Conservation (phyloP, 2,113 vertebrate species). For the Sciurus niger region DNA sequence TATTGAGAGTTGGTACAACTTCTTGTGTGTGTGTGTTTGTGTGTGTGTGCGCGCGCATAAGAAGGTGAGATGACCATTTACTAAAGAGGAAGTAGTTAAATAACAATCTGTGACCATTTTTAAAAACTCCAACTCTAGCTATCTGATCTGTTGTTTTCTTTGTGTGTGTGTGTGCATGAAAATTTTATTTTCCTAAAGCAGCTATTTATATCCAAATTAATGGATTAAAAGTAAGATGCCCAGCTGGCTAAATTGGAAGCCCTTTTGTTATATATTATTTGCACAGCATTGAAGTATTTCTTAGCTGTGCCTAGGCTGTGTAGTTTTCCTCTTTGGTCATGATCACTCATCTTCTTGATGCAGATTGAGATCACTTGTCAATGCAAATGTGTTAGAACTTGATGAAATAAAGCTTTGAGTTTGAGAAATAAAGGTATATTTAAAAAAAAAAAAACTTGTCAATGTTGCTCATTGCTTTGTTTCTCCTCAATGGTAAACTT, state of each 20-base stretch:
- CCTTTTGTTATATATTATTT: neutral
- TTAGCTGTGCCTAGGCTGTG: neutral
- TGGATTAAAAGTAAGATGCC: constrained; percentile 42
- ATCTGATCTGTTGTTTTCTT: neutral
- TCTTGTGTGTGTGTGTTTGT: neutral
- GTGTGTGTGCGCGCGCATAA: constrained; percentile 44
- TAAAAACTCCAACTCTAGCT: neutral
- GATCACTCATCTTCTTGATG: constrained; percentile 71
- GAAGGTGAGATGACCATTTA: constrained; percentile 64
- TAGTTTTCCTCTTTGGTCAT: constrained; percentile 65
- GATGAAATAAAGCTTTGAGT: constrained; percentile 82
- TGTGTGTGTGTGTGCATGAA: neutral
- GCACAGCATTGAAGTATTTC: neutral
- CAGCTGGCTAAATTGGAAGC: constrained; percentile 53
- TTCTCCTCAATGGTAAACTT: neutral
- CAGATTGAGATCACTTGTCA: constrained; percentile 75
- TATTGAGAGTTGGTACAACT: constrained; percentile 59
- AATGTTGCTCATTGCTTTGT: neutral
- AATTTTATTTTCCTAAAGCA: constrained; percentile 54
- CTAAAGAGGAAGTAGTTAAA: constrained; percentile 70
- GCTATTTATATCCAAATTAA: constrained; percentile 70
- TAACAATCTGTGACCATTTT: constrained; percentile 24
- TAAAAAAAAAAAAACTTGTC: constrained; percentile 40
- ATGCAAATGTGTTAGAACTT: constrained; percentile 79
- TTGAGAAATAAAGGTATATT: constrained; percentile 84